A percentile compares a stretch with the other conserved stretches of the same genome.
Conservation (phyloP, 2,888 invertebrate species). For the Pteria penguin region DNA sequence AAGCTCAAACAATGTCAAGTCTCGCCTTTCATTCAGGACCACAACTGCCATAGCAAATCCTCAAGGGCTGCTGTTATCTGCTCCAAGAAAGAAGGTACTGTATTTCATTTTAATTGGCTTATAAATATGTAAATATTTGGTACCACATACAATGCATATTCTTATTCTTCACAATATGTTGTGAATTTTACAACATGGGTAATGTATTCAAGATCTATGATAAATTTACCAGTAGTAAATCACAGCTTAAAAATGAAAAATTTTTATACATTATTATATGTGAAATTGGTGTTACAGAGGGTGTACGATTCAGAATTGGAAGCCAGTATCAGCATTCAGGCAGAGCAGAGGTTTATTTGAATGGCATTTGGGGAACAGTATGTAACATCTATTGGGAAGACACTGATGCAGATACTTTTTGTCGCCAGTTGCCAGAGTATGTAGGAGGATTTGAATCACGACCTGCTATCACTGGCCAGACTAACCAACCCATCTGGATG, state of each 20-base stretch:
- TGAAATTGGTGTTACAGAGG: conserved; percentile 49
- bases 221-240: too few relatives aligned
- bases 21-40: conserved; percentile 48
- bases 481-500: conserved; percentile 82
- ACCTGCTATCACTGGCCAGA: conserved; percentile 33
- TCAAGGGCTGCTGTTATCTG: conserved; percentile 64
- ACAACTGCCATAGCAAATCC: conserved; percentile 46
- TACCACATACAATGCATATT: too few relatives aligned
- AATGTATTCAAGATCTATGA: neutral
- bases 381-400: conserved; percentile 56
- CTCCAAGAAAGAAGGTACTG: conserved; percentile 52
- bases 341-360: conserved; percentile 64
- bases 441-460: conserved; percentile 55
- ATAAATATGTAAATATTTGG: too few relatives aligned
- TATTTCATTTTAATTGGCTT: too few relatives aligned
- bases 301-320: conserved; percentile 61
- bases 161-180: neutral
- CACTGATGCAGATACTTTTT: conserved; percentile 65
- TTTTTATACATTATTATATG: too few relatives aligned
- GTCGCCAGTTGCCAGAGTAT: conserved; percentile 55
- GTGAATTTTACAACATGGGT: neutral
- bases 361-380: conserved; percentile 63
- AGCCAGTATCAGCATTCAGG: conserved; percentile 52
- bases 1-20: conserved; percentile 51
- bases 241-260: neutral